phyloP scores from a whole-genome alignment of 1,140 invertebrate species.

The Cydia splendana region DNA sequence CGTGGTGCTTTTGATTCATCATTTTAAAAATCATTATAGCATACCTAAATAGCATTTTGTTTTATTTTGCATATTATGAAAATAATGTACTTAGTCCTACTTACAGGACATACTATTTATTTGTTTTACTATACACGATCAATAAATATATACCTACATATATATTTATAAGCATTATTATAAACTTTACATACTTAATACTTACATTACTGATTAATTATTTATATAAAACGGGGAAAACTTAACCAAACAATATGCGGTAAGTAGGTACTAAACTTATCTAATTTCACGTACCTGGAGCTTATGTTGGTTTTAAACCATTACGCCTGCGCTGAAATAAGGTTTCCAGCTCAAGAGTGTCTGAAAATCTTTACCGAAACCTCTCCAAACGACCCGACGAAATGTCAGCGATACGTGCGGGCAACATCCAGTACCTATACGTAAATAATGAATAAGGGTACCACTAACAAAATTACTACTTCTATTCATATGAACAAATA shows the following conservation, averaged over 20 bases:
- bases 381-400: neutral
- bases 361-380: constrained; percentile 17
- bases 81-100: neutral
- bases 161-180: too few relatives aligned
- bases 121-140: too few relatives aligned
- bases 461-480: neutral
- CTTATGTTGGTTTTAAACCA: constrained; percentile 10
- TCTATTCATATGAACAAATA: neutral
- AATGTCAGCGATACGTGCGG: neutral
- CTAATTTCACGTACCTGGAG: neutral
- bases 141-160: too few relatives aligned
- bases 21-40: neutral
- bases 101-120: too few relatives aligned
- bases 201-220: too few relatives aligned
- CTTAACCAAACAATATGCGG: neutral
- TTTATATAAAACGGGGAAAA: too few relatives aligned
- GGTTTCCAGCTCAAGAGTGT: constrained; percentile 9
- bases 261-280: neutral
- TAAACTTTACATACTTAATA: too few relatives aligned
- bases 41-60: neutral
- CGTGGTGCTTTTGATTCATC: neutral
- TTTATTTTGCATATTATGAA: neutral
- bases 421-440: neutral
- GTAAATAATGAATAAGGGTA: neutral
- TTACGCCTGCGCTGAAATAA: constrained; percentile 28